These are phyloP conservation scores for Quiscalus mexicanus DNA, from an alignment of 2,113 vertebrate species.

Conservation along the genomic window DNA sequence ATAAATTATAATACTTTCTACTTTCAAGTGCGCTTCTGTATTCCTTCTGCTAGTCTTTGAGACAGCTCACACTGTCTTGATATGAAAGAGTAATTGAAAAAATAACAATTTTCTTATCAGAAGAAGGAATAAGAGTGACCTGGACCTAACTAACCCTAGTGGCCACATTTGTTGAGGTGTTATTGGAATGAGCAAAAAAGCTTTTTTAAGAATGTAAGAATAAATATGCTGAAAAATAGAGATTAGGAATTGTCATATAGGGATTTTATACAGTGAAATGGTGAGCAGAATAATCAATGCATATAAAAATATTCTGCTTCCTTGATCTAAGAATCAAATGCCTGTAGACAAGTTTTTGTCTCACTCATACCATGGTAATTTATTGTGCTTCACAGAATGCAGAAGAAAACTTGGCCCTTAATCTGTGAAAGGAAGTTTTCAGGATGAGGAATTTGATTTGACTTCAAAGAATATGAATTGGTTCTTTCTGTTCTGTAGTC, in stretches of 20 bases:
- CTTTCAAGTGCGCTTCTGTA: neutral
- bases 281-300: neutral
- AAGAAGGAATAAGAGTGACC: neutral
- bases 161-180: neutral
- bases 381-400: neutral
- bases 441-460: slow-evolving; percentile 3
- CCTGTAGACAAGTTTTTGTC: neutral
- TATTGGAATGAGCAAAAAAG: neutral
- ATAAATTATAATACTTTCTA: neutral
- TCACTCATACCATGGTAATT: neutral
- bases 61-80: neutral
- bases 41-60: neutral
- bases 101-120: neutral
- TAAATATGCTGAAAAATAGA: neutral
- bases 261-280: neutral
- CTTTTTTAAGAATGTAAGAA: neutral
- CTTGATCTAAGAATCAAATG: neutral
- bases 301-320: neutral
- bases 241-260: neutral
- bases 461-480: neutral
- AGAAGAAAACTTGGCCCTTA: neutral
- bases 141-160: neutral
- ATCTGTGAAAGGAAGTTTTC: neutral
- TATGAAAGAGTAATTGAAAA: neutral
- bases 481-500: neutral